These are phyloP conservation scores for Centropristis striata DNA, from an alignment of 2,113 vertebrate genomes.

Conservation along the genomic window DNA sequence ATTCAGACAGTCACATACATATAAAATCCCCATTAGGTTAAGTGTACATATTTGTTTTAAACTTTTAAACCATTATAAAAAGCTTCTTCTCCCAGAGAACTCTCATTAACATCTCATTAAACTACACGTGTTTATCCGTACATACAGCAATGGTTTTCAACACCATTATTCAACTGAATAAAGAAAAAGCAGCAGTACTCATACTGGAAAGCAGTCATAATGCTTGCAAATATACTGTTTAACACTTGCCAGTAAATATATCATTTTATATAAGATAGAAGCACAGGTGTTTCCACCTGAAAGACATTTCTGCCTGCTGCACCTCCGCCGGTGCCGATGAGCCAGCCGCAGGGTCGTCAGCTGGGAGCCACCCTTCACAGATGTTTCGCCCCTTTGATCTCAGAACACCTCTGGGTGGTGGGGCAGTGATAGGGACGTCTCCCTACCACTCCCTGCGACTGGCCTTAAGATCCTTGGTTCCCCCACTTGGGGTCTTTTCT, in stretches of 20 bases:
- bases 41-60: background rate
- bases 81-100: background rate
- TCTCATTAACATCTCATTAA: background rate
- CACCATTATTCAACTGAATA: background rate
- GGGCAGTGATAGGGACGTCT: too few relatives aligned
- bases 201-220: background rate
- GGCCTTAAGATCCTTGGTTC: too few relatives aligned
- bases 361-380: too few relatives aligned
- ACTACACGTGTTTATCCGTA: background rate
- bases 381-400: too few relatives aligned
- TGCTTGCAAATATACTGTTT: constrained; percentile 10
- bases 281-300: too few relatives aligned
- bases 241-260: background rate
- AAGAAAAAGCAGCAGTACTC: constrained; percentile 8
- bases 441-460: too few relatives aligned
- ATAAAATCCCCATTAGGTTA: background rate
- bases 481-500: too few relatives aligned
- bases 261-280: background rate
- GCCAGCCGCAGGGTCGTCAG: too few relatives aligned
- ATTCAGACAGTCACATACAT: constrained; percentile 2
- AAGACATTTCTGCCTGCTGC: too few relatives aligned
- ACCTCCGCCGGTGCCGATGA: too few relatives aligned
- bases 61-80: background rate
- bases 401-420: too few relatives aligned
- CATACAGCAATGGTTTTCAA: background rate